A percentile compares a stretch with the other conserved stretches of the same genome.
These are phyloP conservation scores for Zelleria hepariella DNA, from an alignment of 2,888 invertebrate species.

Conservation along the genomic window DNA sequence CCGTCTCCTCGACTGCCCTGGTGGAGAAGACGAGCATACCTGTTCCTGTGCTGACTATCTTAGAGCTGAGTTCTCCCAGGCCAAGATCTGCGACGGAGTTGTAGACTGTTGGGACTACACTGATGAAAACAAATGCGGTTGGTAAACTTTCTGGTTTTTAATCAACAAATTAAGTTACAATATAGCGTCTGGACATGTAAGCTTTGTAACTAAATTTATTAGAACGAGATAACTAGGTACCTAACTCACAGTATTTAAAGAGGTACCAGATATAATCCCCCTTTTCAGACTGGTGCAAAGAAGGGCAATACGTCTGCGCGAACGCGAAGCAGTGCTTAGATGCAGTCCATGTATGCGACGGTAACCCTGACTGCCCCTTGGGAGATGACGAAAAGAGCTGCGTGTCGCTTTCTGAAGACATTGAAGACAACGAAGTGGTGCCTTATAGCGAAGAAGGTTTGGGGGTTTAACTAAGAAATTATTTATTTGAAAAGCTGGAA, in stretches of 20 bases:
- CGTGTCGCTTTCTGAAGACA: constrained; percentile 73
- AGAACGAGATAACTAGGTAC: too few species aligned
- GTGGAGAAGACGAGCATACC: constrained; percentile 79
- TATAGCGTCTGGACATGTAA: too few species aligned
- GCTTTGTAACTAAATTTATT: too few species aligned
- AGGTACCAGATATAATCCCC: not conserved
- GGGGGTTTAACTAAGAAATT: not conserved
- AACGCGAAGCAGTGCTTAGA: constrained; percentile 80
- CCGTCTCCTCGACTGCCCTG: constrained; percentile 77
- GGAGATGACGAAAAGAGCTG: constrained; percentile 85
- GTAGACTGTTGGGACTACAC: constrained; percentile 86
- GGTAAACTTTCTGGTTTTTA: too few species aligned
- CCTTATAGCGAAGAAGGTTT: constrained; percentile 75
- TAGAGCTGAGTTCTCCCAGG: constrained; percentile 75
- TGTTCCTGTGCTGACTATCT: constrained; percentile 85
- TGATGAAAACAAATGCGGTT: constrained; percentile 83
- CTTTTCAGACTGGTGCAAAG: constrained; percentile 78
- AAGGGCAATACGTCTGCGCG: constrained; percentile 81
- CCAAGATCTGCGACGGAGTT: constrained; percentile 85
- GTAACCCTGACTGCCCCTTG: constrained; percentile 77
- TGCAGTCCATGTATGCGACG: constrained; percentile 77
- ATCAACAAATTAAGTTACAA: too few species aligned
- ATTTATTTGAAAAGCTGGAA: not conserved
- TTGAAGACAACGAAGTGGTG: constrained; percentile 70
- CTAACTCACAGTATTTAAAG: too few species aligned